Base-by-base conservation (phyloP, 2,113 vertebrate species). In the Agapornis roseicollis region DNA sequence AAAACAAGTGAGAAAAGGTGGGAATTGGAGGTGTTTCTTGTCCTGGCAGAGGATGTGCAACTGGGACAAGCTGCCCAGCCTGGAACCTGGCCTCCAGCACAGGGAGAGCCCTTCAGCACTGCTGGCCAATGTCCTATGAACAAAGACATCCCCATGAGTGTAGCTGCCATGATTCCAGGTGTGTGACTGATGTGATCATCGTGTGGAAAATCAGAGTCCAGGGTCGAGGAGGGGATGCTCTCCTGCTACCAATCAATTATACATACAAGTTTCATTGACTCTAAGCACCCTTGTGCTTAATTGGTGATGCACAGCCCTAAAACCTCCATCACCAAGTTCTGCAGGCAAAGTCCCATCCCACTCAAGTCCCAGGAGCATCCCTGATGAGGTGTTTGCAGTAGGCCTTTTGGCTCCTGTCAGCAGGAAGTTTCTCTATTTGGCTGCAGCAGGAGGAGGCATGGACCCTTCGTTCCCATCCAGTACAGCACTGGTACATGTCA, bases 91-190 rank as follows among this genome's bases (percentile, higher is more conserved):
- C 12, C 44, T 65, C 47, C 78, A 61, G 72, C 37, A 56, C 74
- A 61, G 14, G 18, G 31, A 52, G 7, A 86, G 61, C 52, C 50
- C 81, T 4, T 4, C 42, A 64, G 84, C 2, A 0, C 35, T 50
- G 53, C 56, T 61, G 66, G 35, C 41, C 79, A 39, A n/a, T 16
- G 53, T 53, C 58, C 4, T 4, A 9, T 8, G 49, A 44, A 6
- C 80, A 65, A 14, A 85, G 78, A 29, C 0, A 0, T 50, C 33
- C 20, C 33, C 0, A 0, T 10, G 13, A 66, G 39, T 0, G 1
- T 9, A 55, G 47, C 52, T 58, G 35, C 17, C 56, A 33, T 1
- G 1, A 39, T 11, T 52, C 41, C 65, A 52, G 83, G 33, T 0
- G 1, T 33, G 56, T 6, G 35, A 68, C 47, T 4, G 6, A 83